Evolutionary conservation across 2,113 vertebrate species (phyloP).

Genomic region (Ciconia stormi): DNA sequence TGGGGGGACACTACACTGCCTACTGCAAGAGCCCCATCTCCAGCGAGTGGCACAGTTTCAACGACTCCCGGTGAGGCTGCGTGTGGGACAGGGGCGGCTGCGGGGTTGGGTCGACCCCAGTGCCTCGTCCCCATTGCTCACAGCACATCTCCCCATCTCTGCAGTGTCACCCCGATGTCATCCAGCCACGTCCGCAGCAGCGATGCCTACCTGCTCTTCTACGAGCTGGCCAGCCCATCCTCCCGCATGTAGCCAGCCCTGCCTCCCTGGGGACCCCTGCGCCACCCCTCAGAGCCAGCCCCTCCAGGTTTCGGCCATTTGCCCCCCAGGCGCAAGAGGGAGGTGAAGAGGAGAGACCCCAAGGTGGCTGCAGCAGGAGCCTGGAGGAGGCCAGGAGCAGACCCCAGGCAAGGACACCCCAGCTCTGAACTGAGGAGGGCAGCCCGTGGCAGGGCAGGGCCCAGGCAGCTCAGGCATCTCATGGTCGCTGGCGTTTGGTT

Average conservation of each 20-base stretch:
- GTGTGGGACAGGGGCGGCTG: fast-evolving
- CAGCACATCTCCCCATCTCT: not conserved
- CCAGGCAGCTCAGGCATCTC: not conserved
- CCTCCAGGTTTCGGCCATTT: not conserved
- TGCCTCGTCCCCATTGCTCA: not conserved
- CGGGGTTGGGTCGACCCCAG: fast-evolving
- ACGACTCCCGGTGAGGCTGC: slow-evolving; percentile 87
- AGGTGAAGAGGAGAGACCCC: not conserved
- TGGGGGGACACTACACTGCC: slow-evolving; percentile 96
- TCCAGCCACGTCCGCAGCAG: slow-evolving; percentile 95
- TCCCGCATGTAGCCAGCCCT: slow-evolving; percentile 82
- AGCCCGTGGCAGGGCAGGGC: not conserved
- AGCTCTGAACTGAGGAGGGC: not conserved
- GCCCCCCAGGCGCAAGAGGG: not conserved
- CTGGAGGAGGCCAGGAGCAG: not conserved
- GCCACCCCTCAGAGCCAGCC: not conserved
- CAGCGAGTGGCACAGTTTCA: slow-evolving; percentile 93
- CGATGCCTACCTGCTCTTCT: slow-evolving; percentile 96
- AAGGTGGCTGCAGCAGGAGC: slow-evolving; percentile 31
- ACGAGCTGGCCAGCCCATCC: slow-evolving; percentile 88
- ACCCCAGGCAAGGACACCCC: not conserved
- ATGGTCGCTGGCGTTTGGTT: not conserved
- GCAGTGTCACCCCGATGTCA: slow-evolving; percentile 93
- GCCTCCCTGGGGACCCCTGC: not conserved
- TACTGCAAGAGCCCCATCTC: slow-evolving; percentile 88